Evolutionary conservation across 2,113 vertebrate genomes (phyloP).

Genomic region (Numenius arquata): DNA sequence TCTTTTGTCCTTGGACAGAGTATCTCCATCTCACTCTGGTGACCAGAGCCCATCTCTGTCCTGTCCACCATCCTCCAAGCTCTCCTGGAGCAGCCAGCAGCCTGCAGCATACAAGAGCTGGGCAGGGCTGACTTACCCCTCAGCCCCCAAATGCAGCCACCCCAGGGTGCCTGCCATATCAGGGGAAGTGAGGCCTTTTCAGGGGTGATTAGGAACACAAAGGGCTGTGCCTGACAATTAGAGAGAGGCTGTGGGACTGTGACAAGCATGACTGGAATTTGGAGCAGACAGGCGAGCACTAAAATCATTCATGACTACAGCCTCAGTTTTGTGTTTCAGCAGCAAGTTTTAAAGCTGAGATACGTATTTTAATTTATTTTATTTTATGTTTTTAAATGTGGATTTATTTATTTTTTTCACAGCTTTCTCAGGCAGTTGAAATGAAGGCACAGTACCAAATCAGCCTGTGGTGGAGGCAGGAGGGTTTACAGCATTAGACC

Average conservation of each 20-base stretch:
- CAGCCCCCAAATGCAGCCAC: not conserved
- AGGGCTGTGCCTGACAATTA: conserved; percentile 4
- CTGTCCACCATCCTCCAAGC: not conserved
- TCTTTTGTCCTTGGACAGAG: not conserved
- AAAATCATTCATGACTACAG: not conserved
- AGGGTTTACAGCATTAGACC: not conserved
- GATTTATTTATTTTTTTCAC: not conserved
- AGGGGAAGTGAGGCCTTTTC: not conserved
- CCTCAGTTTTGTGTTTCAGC: not conserved
- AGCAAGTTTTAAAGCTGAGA: not conserved
- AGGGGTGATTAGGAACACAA: conserved; percentile 33
- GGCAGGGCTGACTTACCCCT: not conserved
- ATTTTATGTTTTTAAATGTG: not conserved
- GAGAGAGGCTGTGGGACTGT: not conserved
- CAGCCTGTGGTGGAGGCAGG: not conserved
- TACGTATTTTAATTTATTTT: too few relatives aligned
- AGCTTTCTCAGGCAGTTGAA: not conserved
- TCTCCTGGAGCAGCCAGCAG: not conserved
- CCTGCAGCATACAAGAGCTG: not conserved
- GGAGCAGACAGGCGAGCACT: not conserved
- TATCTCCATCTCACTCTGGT: not conserved
- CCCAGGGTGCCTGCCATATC: not conserved
- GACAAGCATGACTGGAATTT: conserved; percentile 53
- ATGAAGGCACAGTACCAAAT: not conserved
- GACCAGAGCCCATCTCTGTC: not conserved